Evolutionary conservation across 2,113 vertebrate species (phyloP).

Genomic region (Electrona antarctica): DNA sequence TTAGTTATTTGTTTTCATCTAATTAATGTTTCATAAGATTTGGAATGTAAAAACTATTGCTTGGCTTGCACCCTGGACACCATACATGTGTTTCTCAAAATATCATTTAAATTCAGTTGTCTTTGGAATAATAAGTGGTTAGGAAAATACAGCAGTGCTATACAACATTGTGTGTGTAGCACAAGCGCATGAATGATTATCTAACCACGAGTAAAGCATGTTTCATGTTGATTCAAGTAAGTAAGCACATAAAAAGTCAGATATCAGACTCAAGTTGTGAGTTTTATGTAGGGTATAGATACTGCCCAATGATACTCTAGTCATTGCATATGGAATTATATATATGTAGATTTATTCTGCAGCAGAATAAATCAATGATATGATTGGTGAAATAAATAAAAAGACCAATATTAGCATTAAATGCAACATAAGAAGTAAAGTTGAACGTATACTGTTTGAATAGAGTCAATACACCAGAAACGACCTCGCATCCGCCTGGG

Average conservation of each 20-base stretch:
- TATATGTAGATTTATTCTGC: no score
- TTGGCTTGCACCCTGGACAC: conserved; percentile 13
- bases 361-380: not conserved
- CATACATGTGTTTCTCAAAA: not conserved
- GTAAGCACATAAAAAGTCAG: no score
- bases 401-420: not conserved
- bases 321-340: no score
- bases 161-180: not conserved
- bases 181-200: not conserved
- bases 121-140: no score
- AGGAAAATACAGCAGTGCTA: not conserved
- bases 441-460: not conserved
- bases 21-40: conserved; percentile 63
- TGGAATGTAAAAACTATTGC: conserved; percentile 53
- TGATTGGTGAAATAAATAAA: not conserved
- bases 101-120: no score
- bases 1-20: conserved; percentile 59
- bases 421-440: not conserved
- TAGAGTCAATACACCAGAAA: conserved; percentile 1
- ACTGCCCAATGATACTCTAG: no score
- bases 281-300: no score
- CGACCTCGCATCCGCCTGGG: no score
- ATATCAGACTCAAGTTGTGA: no score
- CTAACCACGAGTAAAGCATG: not conserved
- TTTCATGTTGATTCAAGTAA: not conserved